Evolutionary conservation across 2,888 invertebrate species (phyloP), one percentile per base, ranked within the genome.

Genomic region (Drosophila buzzatii): DNA sequence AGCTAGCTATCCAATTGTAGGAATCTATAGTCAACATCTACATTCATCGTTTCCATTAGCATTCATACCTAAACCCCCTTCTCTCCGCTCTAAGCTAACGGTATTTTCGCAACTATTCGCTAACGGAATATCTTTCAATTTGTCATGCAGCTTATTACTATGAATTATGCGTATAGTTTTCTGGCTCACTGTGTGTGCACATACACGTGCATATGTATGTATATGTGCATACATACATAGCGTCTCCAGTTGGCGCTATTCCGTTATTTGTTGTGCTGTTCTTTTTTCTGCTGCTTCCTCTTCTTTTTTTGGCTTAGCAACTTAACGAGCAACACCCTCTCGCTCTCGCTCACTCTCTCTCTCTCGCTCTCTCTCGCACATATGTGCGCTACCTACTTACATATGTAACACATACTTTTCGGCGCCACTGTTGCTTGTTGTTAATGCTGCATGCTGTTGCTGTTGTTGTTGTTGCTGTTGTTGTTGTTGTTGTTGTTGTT

Each of bases 331-430:
- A 49, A 49, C 37, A 59, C 37, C 8, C 57, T 14, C 47, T 14
- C 49, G 37, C 27, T 14, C 16, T 23, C 63, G 10, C 64, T 35
- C 35, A 18, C 42, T 2, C 2, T 23, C 23, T 23, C 57, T n/a
- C 47, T 14, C 49, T 42, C 27, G 14, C 18, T 23, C 63, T 12
- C 64, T 35, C 35, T 18, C 42, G 37, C 37, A n/a, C 31, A n/a
- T 10, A 31, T 31, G 47, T 27, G 16, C 3, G 27, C 42, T 51
- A 39, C 37, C 59, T 33, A 63, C 63, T 63, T 71, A 39, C 67
- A 57, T 67, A 51, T 70, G 61, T 66, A 52, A 16, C 45, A 65
- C 65, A 73, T 79, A 78, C 64, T 69, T 73, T 78, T 69, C 16
- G 63, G n/a, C 37, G 57, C 37, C 68, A 78, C 59, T 63, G 71